phyloP scores from a whole-genome alignment of 2,888 invertebrate genomes.

The Cephus pygmeus region DNA sequence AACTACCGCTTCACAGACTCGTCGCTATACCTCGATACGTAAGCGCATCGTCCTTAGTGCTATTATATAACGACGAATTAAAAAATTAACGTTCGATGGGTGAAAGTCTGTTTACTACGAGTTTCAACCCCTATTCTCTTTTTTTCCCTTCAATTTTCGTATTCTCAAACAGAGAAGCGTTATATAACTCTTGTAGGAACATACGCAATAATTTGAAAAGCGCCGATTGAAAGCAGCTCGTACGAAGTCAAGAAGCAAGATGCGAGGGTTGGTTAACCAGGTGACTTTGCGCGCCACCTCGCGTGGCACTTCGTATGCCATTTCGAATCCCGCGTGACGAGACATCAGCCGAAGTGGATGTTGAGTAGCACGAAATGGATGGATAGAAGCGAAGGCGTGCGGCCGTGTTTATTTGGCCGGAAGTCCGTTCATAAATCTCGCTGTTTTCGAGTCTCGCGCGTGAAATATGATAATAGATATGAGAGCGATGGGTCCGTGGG shows the following conservation, averaged over 20 bases:
- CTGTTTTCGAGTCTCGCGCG: slow-evolving; percentile 56
- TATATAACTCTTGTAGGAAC: too few species aligned
- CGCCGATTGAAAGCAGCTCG: not conserved
- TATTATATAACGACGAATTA: not conserved
- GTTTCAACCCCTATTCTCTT: not conserved
- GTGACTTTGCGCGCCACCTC: not conserved
- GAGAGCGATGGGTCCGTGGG: slow-evolving; percentile 45
- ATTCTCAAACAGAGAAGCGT: not conserved
- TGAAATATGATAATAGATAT: slow-evolving; percentile 60
- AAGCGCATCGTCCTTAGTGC: not conserved
- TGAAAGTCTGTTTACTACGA: not conserved
- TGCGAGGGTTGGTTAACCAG: not conserved
- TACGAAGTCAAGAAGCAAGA: not conserved
- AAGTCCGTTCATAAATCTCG: slow-evolving; percentile 61
- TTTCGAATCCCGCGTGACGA: not conserved
- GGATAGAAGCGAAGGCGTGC: slow-evolving; percentile 3
- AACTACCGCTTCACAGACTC: not conserved
- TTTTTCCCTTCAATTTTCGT: not conserved
- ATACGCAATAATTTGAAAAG: not conserved
- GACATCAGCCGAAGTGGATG: not conserved
- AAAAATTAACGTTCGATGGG: not conserved
- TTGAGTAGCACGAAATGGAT: not conserved
- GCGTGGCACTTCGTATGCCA: not conserved
- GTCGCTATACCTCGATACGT: not conserved
- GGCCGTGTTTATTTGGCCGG: slow-evolving; percentile 57